Evolutionary conservation across 2,797 vertebrate genomes (phyloP).

Genomic region (Chaenodraco wilsoni): DNA sequence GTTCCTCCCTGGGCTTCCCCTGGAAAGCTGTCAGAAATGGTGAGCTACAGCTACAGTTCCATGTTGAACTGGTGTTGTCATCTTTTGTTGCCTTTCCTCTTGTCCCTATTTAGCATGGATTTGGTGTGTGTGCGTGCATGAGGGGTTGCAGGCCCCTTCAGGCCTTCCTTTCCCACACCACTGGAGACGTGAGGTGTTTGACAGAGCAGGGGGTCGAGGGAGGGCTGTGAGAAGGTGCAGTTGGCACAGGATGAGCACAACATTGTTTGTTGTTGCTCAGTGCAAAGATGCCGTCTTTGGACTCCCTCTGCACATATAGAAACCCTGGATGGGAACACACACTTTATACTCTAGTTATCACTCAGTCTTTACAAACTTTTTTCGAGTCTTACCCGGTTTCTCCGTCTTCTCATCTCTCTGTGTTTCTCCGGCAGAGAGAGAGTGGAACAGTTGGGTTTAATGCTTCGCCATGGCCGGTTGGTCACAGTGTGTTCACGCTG

Average conservation of each 20-base stretch:
- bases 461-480: constrained; percentile 46
- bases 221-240: constrained; percentile 33
- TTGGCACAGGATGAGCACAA: constrained; percentile 46
- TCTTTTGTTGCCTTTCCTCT: constrained; percentile 64
- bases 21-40: constrained; percentile 67
- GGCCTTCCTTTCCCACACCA: constrained; percentile 60
- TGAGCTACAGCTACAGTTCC: constrained; percentile 51
- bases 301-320: constrained; percentile 60
- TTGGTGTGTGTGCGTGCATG: constrained; percentile 34
- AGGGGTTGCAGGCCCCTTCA: constrained; percentile 25
- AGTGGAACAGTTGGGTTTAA: constrained; percentile 48
- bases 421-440: constrained; percentile 16
- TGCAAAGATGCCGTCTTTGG: constrained; percentile 65
- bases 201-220: constrained; percentile 38
- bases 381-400: constrained; percentile 2
- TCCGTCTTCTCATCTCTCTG: constrained; percentile 4
- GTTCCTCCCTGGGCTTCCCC: constrained; percentile 64
- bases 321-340: constrained; percentile 46
- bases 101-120: constrained; percentile 54
- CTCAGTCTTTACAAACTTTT: constrained; percentile 16
- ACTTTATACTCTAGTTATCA: constrained; percentile 28
- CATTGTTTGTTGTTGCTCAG: constrained; percentile 70
- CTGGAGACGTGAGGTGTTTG: constrained; percentile 31
- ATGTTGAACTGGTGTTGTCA: constrained; percentile 58
- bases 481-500: constrained; percentile 46